Base-by-base conservation (phyloP, 2,888 invertebrate genomes). In the Odontocerum albicorne region DNA sequence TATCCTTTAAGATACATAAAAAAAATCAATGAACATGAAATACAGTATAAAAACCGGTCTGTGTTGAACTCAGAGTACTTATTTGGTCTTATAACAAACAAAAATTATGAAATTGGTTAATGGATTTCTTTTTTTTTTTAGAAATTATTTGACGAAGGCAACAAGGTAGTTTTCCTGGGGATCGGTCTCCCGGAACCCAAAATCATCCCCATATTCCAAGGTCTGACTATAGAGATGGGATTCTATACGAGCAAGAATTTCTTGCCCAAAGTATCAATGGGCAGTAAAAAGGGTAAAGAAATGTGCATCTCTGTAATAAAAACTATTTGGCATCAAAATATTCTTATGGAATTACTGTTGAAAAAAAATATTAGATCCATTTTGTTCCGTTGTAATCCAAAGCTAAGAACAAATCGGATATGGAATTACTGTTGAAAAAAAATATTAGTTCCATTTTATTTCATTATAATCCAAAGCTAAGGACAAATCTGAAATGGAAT, bases 171-270 rank as follows among this genome's bases (percentile, higher is more conserved):
- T 1, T 99, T 91, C 66, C 69, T 93, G 4, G 92, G 91, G 6
- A 87, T 92, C 65, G 96, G 97, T 36, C 77, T 97, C 33, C 97
- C 98, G 0, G 87, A 96, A 67, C 87, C 98, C 0, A 97, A 93
- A 65, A 75, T 79, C 13, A 83, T 88, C 49, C 83, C 88, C 0
- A 85, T 93, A 16, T 95, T 96, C 68, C 74, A 84, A 63, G 83
- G 83, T 1, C 75, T 98, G 0, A 86, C 83, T 1, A 73, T 82
- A 49, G 82, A 86, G 6, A 86, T 88, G 81, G 98, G 98, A 0
- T 98, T 96, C 72, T 97, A 83, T 68, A 96, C 97, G 0, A 97
- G 97, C 39, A 99, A 99, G 71, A 85, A 85, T 62, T 98, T 97
- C 67, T 72, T 99, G 47, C 97, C 97, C 0, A 72, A 83, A 35